Evolutionary conservation across 2,888 invertebrate species (phyloP).

Genomic region (Yponomeuta malinellus): DNA sequence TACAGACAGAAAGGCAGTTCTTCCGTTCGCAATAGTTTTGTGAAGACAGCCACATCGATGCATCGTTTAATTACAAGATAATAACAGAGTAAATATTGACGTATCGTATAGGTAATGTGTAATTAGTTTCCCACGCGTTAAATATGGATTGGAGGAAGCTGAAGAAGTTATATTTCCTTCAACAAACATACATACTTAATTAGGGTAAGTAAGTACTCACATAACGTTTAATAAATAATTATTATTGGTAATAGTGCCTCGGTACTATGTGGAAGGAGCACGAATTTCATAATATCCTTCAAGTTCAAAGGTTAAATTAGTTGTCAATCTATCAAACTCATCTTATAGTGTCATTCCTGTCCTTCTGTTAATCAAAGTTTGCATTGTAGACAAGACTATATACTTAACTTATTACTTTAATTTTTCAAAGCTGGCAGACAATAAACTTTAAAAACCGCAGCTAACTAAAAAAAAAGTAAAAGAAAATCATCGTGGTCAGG

Average conservation of each 20-base stretch:
- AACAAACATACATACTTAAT: not conserved
- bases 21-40: not conserved
- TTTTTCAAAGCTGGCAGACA: not conserved
- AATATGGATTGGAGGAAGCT: not conserved
- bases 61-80: not conserved
- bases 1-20: too few relatives aligned
- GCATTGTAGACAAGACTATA: not conserved
- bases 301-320: too few relatives aligned
- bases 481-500: not conserved
- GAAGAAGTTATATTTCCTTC: not conserved
- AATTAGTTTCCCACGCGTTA: not conserved
- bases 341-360: too few relatives aligned
- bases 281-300: too few relatives aligned
- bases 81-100: not conserved
- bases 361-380: not conserved
- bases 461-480: not conserved
- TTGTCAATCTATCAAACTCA: too few relatives aligned
- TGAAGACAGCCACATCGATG: not conserved
- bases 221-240: too few relatives aligned
- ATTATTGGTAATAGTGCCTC: too few relatives aligned
- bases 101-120: not conserved
- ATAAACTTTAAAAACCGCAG: not conserved
- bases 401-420: not conserved
- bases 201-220: not conserved
- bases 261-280: too few relatives aligned